Conservation (phyloP, 1,140 invertebrate species). For the Apis cerana region DNA sequence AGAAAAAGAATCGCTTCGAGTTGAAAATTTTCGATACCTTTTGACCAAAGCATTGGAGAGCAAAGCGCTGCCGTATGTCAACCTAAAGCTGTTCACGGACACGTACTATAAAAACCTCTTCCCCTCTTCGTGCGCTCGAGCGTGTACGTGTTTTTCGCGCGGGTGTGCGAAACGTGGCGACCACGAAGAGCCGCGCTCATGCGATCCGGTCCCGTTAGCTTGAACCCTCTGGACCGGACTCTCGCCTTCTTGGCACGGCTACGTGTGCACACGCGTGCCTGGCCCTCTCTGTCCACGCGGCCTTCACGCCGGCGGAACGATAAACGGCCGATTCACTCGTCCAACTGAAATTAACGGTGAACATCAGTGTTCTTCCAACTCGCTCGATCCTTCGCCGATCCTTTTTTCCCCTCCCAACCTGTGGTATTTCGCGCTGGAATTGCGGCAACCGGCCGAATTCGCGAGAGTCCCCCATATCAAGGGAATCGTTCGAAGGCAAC, state of each 20-base stretch:
- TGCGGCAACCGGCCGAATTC: too few relatives aligned
- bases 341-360: constrained; percentile 71
- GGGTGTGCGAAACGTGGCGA: constrained; percentile 37
- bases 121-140: not conserved
- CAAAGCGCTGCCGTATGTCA: constrained; percentile 20
- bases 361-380: constrained; percentile 63
- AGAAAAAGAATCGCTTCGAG: too few relatives aligned
- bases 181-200: constrained; percentile 53
- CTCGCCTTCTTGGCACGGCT: constrained; percentile 42
- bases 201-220: constrained; percentile 75
- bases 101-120: constrained; percentile 38
- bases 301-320: constrained; percentile 44
- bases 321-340: constrained; percentile 50
- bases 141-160: constrained; percentile 34
- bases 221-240: constrained; percentile 73
- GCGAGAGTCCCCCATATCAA: too few relatives aligned
- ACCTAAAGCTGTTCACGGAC: constrained; percentile 25
- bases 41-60: too few relatives aligned
- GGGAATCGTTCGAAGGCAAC: constrained; percentile 9
- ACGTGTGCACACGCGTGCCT: not conserved
- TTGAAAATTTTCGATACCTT: too few relatives aligned
- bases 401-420: too few relatives aligned
- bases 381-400: constrained; percentile 11
- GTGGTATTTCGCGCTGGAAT: too few relatives aligned
- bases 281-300: constrained; percentile 22